Percentiles rank a stretch among this genome's conserved stretches.
Conservation (phyloP, 1,140 invertebrate species). For the Hycleus cichorii region DNA sequence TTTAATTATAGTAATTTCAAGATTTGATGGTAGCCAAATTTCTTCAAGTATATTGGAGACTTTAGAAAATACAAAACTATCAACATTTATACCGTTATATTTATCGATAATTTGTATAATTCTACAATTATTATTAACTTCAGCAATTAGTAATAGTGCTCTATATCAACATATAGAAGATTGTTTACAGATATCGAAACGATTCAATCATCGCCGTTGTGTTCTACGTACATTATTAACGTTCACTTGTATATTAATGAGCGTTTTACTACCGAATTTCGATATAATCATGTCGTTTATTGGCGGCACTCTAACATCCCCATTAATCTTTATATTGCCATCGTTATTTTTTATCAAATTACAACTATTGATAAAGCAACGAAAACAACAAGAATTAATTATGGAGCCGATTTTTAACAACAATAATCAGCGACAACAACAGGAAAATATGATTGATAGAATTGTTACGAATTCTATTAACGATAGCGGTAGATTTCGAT, state of each 20-base stretch:
- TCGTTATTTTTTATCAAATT: conserved; percentile 70
- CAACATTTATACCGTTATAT: conserved; percentile 51
- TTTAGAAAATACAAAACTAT: conserved; percentile 38
- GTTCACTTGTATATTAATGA: conserved; percentile 64
- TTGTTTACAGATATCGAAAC: conserved; percentile 49
- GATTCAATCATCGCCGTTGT: conserved; percentile 52
- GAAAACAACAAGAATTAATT: conserved; percentile 14
- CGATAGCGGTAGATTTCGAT: neutral
- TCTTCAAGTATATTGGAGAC: conserved; percentile 49
- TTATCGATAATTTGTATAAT: conserved; percentile 60
- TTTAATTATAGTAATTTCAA: conserved; percentile 49
- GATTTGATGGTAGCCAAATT: conserved; percentile 47
- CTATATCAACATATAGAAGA: conserved; percentile 68
- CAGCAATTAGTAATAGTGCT: conserved; percentile 63
- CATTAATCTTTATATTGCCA: conserved; percentile 77
- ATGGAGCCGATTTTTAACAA: conserved; percentile 19
- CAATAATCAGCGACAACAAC: neutral
- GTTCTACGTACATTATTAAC: conserved; percentile 64
- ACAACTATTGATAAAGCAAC: conserved; percentile 16
- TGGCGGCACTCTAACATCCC: conserved; percentile 75
- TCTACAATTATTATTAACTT: conserved; percentile 66
- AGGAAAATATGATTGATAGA: too few relatives aligned
- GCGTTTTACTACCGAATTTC: conserved; percentile 76
- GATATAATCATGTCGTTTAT: conserved; percentile 84
- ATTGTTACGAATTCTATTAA: too few relatives aligned